These are phyloP conservation scores for Hydrocynus forskahlii DNA, from an alignment of 2,797 vertebrate genomes.

Conservation along the genomic window DNA sequence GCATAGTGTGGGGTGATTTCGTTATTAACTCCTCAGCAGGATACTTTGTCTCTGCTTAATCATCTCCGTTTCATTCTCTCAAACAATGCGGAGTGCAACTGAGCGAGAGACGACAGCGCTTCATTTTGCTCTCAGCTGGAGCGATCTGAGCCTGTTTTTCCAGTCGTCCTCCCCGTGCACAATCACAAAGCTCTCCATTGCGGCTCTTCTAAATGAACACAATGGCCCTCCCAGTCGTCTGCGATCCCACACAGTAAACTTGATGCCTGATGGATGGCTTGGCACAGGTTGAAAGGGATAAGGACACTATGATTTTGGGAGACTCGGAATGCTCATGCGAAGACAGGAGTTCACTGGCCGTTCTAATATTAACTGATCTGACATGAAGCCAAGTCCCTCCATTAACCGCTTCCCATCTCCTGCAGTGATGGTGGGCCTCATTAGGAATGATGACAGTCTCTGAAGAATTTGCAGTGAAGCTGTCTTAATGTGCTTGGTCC, in stretches of 20 bases:
- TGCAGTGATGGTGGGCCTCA: conserved; percentile 6
- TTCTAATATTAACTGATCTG: conserved; percentile 36
- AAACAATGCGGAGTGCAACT: neutral
- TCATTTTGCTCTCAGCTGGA: conserved; percentile 35
- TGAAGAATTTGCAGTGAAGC: conserved; percentile 33
- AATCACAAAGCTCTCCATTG: neutral
- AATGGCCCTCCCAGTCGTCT: conserved; percentile 32
- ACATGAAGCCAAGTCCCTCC: conserved; percentile 11
- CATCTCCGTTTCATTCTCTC: conserved; percentile 15
- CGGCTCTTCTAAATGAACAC: conserved; percentile 29
- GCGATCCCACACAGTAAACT: conserved; percentile 35
- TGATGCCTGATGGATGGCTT: conserved; percentile 50
- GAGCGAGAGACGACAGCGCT: conserved; percentile 7
- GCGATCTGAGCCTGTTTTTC: conserved; percentile 19
- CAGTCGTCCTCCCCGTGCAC: conserved; percentile 14
- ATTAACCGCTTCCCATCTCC: neutral
- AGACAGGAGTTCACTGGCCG: conserved; percentile 14
- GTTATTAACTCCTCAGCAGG: conserved; percentile 32
- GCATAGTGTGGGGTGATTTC: neutral
- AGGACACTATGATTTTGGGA: conserved; percentile 35
- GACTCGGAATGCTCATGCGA: conserved; percentile 29
- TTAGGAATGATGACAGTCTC: neutral
- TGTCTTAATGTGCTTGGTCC: conserved; percentile 22
- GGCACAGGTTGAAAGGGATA: conserved; percentile 42
- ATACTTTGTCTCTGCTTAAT: conserved; percentile 29